Evolutionary conservation across 1,140 invertebrate species (phyloP), one percentile per base, ranked within the genome.

Genomic region (Caenorhabditis latens): DNA sequence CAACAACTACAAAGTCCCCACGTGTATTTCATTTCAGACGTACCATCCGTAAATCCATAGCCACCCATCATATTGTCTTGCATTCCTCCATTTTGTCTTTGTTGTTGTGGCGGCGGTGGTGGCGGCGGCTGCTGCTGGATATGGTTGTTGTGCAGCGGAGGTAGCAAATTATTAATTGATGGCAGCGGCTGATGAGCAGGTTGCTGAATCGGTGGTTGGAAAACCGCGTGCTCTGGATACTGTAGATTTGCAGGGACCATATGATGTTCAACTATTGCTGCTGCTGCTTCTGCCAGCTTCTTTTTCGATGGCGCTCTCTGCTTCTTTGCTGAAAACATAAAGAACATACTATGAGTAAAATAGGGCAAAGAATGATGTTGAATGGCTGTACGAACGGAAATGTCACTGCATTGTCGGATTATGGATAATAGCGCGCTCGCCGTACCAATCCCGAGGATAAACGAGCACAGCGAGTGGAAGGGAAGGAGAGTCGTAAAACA

Each of bases 401-500:
- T 67, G 63, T 32, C 32, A 67, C 24, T 19, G 2, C 11, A 9
- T 42, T 67, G 63, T 11, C n/a, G 58, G 58, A 61, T 61, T 61
- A 42, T 67, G 32, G 63, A 67, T 19, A 67, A 67, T 67, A 8
- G 32, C 19, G 32, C 24, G 24, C n/a, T 21, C 32, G 0, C 32
- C 32, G 32, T 32, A 32, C 58, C 13, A 24, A 14, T 24, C 63
- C 63, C 63, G 9, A 16, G 63, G 11, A 65, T 19, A 65, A 32
- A n/a, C 11, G 63, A 7, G 40, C 6, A 7, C 13, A 1, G 58
- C 32, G 32, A 32, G 19, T 75, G 16, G 43, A 75, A 43, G 67
- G 6, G 24, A 42, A 48, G 46, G 16, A 75, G n/a, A 48, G 67
- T 75, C 67, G 43, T 75, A 75, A 75, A 75, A 75, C 11, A 46